Evolutionary conservation across 2,888 invertebrate species (phyloP).

Genomic region (Troides aeacus): DNA sequence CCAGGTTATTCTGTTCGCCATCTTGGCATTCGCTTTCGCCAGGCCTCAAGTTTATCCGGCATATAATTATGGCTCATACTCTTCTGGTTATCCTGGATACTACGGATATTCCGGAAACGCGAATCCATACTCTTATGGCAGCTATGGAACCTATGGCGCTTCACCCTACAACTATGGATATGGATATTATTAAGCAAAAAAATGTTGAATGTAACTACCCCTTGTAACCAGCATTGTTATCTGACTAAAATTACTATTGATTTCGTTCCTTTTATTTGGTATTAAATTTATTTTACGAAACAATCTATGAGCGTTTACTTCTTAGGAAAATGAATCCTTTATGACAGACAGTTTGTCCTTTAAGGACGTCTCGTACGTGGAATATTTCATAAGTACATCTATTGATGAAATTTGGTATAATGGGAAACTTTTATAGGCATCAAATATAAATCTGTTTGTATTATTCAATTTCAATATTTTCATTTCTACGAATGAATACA

Average conservation of each 20-base stretch:
- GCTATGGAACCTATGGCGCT: constrained; percentile 54
- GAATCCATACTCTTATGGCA: constrained; percentile 55
- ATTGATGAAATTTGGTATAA: not conserved
- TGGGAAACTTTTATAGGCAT: not conserved
- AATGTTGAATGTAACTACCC: too few relatives aligned
- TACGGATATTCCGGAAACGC: constrained; percentile 63
- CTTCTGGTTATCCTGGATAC: constrained; percentile 57
- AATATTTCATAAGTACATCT: not conserved
- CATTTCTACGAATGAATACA: too few relatives aligned
- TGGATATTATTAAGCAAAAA: constrained; percentile 52
- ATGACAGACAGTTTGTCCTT: not conserved
- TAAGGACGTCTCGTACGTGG: not conserved
- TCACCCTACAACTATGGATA: constrained; percentile 56
- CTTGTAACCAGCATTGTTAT: too few relatives aligned
- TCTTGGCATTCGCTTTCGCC: constrained; percentile 71
- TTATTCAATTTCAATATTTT: too few relatives aligned
- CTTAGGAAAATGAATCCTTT: too few relatives aligned
- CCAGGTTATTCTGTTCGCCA: constrained; percentile 68
- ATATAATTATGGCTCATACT: constrained; percentile 57
- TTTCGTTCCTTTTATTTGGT: too few relatives aligned
- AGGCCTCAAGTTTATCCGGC: constrained; percentile 65
- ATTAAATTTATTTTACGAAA: too few relatives aligned
- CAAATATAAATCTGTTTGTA: too few relatives aligned
- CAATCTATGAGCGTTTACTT: too few relatives aligned
- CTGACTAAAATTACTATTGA: too few relatives aligned